A percentile compares a stretch with the other conserved stretches of the same genome.
Conservation (phyloP, 2,113 vertebrate species). For the Dicaeum eximium region DNA sequence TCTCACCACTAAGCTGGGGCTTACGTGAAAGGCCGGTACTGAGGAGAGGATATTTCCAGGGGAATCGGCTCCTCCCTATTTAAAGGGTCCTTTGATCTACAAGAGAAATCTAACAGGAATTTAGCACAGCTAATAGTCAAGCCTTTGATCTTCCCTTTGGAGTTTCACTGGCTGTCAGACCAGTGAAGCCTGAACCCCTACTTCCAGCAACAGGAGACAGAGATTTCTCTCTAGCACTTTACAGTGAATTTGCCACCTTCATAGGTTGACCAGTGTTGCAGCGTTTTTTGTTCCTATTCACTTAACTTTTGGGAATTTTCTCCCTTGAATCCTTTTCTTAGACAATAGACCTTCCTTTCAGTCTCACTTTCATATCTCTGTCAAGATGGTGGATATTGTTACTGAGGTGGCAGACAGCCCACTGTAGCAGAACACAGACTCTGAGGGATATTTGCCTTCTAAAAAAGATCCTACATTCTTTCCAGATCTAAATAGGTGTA, state of each 20-base stretch:
- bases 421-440: neutral
- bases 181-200: neutral
- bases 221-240: neutral
- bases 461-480: neutral
- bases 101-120: slow-evolving; percentile 22
- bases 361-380: neutral
- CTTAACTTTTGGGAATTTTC: neutral
- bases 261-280: neutral
- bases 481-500: neutral
- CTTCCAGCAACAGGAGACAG: neutral
- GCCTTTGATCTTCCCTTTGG: slow-evolving; percentile 4
- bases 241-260: neutral
- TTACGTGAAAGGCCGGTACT: neutral
- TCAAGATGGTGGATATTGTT: neutral
- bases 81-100: slow-evolving; percentile 34
- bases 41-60: neutral
- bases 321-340: neutral
- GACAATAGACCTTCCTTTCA: neutral
- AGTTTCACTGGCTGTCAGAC: neutral
- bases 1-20: neutral
- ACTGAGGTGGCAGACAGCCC: neutral
- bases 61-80: slow-evolving; percentile 8
- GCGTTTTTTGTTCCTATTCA: neutral
- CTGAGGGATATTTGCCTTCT: neutral
- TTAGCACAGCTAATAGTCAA: slow-evolving; percentile 3